A percentile compares a stretch with the other conserved stretches of the same genome.
Conservation (phyloP, 2,888 invertebrate genomes). For the Drosophila bunnanda region DNA sequence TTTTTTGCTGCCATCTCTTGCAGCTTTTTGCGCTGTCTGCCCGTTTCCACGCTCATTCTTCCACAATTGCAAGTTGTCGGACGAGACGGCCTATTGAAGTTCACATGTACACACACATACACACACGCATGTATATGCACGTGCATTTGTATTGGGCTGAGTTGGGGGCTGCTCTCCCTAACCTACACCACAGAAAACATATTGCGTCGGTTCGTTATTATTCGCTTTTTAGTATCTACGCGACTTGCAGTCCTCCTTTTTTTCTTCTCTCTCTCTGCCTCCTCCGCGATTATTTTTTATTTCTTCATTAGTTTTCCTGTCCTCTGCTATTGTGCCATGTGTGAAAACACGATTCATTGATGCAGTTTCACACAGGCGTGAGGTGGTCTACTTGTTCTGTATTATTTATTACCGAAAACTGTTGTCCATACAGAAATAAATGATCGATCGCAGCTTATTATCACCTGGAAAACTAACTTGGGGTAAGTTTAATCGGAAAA, state of each 20-base stretch:
- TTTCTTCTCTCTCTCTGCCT: slow-evolving; percentile 2
- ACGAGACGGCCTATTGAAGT: slow-evolving; percentile 69
- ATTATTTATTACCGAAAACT: slow-evolving; percentile 25
- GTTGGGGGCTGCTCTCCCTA: slow-evolving; percentile 62
- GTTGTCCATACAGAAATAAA: not conserved
- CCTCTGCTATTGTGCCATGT: slow-evolving; percentile 43
- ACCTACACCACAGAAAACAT: slow-evolving; percentile 76
- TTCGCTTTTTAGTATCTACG: slow-evolving; percentile 52
- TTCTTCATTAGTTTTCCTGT: slow-evolving; percentile 42
- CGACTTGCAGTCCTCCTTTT: slow-evolving; percentile 52
- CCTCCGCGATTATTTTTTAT: slow-evolving; percentile 26
- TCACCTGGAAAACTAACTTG: not conserved
- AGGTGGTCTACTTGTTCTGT: slow-evolving; percentile 5
- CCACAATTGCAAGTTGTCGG: slow-evolving; percentile 70
- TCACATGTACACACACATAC: slow-evolving; percentile 16
- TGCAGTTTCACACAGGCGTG: slow-evolving; percentile 26
- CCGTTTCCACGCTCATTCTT: slow-evolving; percentile 75
- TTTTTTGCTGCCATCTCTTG: slow-evolving; percentile 40
- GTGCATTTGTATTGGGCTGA: slow-evolving; percentile 21
- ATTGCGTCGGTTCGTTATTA: slow-evolving; percentile 66
- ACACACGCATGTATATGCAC: slow-evolving; percentile 10
- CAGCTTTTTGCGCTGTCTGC: slow-evolving; percentile 53
- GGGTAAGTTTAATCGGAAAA: slow-evolving; percentile 4
- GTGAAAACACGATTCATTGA: slow-evolving; percentile 61
- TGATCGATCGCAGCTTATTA: not conserved